phyloP scores from a whole-genome alignment of 2,888 invertebrate species.

The Monochamus alternatus region DNA sequence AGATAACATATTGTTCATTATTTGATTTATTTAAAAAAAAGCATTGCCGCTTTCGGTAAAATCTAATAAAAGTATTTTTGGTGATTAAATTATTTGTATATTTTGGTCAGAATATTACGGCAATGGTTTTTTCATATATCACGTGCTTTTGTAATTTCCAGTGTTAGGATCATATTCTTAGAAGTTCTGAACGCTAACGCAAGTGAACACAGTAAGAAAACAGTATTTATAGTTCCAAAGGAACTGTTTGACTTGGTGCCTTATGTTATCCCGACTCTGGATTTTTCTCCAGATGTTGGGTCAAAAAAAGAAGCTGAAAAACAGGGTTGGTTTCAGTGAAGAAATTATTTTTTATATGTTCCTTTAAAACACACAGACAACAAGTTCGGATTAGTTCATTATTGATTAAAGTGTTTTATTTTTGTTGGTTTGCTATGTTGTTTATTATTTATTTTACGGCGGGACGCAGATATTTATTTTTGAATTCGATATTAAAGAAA shows the following conservation, averaged over 20 bases:
- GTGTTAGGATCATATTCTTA: constrained; percentile 40
- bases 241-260: constrained; percentile 63
- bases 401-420: constrained; percentile 24
- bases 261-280: constrained; percentile 57
- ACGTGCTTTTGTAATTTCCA: constrained; percentile 47
- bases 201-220: constrained; percentile 55
- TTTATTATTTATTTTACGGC: constrained; percentile 23
- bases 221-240: constrained; percentile 64
- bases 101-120: constrained; percentile 26
- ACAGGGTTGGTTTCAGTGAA: constrained; percentile 51
- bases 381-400: constrained; percentile 25
- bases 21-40: constrained; percentile 8
- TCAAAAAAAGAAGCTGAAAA: constrained; percentile 49
- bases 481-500: not conserved
- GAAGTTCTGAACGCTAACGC: constrained; percentile 55
- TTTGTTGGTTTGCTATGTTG: constrained; percentile 17
- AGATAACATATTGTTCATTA: not conserved
- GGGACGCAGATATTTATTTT: constrained; percentile 2
- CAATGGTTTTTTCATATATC: constrained; percentile 42
- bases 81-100: not conserved
- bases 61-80: not conserved
- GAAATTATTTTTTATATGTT: constrained; percentile 39
- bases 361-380: constrained; percentile 45
- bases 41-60: constrained; percentile 19
- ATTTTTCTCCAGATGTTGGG: constrained; percentile 54